Evolutionary conservation across 2,113 vertebrate genomes (phyloP).

Genomic region (Toxotes chatareus): DNA sequence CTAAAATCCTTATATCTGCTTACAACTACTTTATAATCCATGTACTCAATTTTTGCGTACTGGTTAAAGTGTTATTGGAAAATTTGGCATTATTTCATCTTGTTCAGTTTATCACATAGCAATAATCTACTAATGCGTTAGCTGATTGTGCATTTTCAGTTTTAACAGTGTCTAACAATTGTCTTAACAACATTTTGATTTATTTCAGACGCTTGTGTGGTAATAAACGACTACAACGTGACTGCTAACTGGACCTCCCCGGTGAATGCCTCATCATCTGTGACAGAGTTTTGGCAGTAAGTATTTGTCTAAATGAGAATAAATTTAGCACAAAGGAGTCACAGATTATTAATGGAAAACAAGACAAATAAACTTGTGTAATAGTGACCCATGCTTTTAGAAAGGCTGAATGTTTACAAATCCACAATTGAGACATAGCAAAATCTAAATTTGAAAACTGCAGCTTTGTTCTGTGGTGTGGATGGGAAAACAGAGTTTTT

Average conservation of each 20-base stretch:
- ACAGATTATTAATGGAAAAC: neutral
- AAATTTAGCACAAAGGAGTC: neutral
- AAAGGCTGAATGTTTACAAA: neutral
- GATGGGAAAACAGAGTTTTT: neutral
- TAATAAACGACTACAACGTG: conserved; percentile 80
- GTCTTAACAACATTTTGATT: conserved; percentile 25
- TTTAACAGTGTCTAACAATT: conserved; percentile 26
- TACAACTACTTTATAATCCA: neutral
- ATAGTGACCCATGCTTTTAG: neutral
- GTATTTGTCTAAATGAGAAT: conserved; percentile 65
- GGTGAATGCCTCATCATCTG: conserved; percentile 85
- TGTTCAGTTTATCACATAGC: neutral
- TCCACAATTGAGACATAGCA: neutral
- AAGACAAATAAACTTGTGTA: neutral
- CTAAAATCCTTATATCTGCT: neutral
- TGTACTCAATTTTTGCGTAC: neutral
- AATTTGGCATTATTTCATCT: neutral
- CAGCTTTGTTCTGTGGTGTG: neutral
- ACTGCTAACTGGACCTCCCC: conserved; percentile 66
- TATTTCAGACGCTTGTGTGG: conserved; percentile 86
- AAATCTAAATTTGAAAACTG: neutral
- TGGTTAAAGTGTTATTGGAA: neutral
- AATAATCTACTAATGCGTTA: neutral
- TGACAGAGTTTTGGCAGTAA: conserved; percentile 94
- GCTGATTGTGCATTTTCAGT: neutral